A percentile compares a stretch with the other conserved stretches of the same genome.
These are phyloP conservation scores for Melangyna quadrimaculata DNA, from an alignment of 2,888 invertebrate species.

Conservation along the genomic window DNA sequence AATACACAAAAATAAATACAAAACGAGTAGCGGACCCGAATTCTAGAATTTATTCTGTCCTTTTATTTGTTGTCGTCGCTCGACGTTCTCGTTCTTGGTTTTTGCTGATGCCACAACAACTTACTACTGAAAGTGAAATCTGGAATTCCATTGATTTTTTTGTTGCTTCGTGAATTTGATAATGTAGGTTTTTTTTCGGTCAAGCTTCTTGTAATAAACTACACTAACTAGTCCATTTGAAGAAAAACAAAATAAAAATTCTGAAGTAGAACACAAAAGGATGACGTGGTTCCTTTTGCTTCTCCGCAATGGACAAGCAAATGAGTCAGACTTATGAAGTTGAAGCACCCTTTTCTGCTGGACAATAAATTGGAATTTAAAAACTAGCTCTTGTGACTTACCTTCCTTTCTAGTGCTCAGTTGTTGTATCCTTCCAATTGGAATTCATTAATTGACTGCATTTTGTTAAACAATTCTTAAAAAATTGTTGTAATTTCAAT, in stretches of 20 bases:
- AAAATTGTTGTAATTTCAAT: constrained; percentile 9
- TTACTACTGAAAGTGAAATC: constrained; percentile 60
- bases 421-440: constrained; percentile 15
- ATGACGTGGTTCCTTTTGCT: constrained; percentile 63
- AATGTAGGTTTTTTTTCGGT: background rate
- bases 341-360: constrained; percentile 1
- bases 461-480: background rate
- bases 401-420: constrained; percentile 2
- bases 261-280: constrained; percentile 15
- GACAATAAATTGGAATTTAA: background rate
- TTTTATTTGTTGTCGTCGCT: constrained; percentile 2
- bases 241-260: background rate
- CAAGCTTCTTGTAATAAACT: background rate
- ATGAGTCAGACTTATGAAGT: constrained; percentile 50
- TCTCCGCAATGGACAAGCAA: background rate
- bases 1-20: background rate
- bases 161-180: background rate
- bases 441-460: constrained; percentile 18
- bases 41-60: constrained; percentile 3
- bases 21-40: background rate
- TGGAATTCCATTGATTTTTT: constrained; percentile 58
- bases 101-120: background rate
- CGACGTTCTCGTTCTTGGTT: background rate
- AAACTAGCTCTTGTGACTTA: background rate
- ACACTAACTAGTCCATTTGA: background rate